Percentiles rank a stretch among this genome's conserved stretches.
phyloP scores from a whole-genome alignment of 2,797 vertebrate genomes.

The Pteronotus mesoamericanus region DNA sequence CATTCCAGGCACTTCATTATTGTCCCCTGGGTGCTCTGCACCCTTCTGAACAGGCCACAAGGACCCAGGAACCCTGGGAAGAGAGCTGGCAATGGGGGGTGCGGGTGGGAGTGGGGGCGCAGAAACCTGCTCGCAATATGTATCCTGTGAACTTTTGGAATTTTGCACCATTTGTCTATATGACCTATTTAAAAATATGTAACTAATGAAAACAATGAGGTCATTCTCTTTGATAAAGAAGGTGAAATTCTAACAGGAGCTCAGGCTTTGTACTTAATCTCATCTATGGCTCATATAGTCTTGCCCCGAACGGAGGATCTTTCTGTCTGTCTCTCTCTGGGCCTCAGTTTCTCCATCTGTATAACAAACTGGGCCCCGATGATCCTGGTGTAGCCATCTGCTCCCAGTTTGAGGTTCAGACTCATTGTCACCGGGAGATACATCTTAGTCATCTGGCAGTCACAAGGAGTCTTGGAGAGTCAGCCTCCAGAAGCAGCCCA shows the following conservation, averaged over 20 bases:
- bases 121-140: fast-evolving
- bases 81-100: background rate
- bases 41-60: background rate
- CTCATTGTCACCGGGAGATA: background rate
- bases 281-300: background rate
- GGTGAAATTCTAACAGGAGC: background rate
- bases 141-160: background rate
- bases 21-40: background rate
- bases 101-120: background rate
- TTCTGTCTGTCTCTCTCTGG: background rate
- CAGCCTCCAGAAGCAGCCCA: background rate
- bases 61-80: background rate
- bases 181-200: background rate
- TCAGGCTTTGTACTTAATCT: background rate
- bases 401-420: background rate
- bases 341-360: background rate
- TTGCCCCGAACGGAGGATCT: background rate
- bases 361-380: background rate
- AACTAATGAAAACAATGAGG: background rate
- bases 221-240: background rate
- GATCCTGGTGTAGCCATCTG: fast-evolving
- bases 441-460: too few species aligned
- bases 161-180: background rate
- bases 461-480: fast-evolving
- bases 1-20: background rate